Evolutionary conservation across 2,888 invertebrate species (phyloP), one percentile per base, ranked within the genome.

Genomic region (Agrotis exclamationis): DNA sequence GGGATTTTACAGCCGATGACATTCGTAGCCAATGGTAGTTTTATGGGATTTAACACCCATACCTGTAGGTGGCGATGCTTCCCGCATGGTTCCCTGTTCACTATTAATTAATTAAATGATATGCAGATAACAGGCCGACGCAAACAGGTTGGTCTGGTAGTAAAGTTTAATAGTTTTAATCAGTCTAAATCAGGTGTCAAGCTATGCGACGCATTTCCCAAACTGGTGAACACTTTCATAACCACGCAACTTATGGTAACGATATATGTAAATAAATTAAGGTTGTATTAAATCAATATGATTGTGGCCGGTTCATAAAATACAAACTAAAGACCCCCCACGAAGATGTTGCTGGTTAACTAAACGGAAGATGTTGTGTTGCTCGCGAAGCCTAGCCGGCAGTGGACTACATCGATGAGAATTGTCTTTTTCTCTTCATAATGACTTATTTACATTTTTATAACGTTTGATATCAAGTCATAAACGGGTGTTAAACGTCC

Each of bases 321-420:
- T 88, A 86, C 86, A 87, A 81, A 86, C 86, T 85, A 79, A 87
- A 81, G 92, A 88, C 92, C 92, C 83, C 93, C 90, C 92, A 92
- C 84, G 83, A 74, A 63, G 87, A 50, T 57, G 65, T 82, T 79
- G 82, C 79, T 84, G 80, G 74, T 74, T 53, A 77, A 68, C 78
- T 83, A 57, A 69, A 59, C 66, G 64, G 59, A 45, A 62, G 70
- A 67, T 67, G 64, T 65, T 53, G 18, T 22, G 53, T 65, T 57
- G 54, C 56, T 72, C 73, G 78, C 80, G 51, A 79, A 82, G 79
- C 57, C 56, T 45, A 47, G 56, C 53, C 56, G 45, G 50, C 53
- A 14, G 16, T 63, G 33, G 33, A 33, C 33, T 33, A 9, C 9
- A 57, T 63, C 59, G 33, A 51, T 67, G 51, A 69, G 76, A 79